Conservation (phyloP, 1,140 invertebrate species). For the Sminthurides bifidus region DNA sequence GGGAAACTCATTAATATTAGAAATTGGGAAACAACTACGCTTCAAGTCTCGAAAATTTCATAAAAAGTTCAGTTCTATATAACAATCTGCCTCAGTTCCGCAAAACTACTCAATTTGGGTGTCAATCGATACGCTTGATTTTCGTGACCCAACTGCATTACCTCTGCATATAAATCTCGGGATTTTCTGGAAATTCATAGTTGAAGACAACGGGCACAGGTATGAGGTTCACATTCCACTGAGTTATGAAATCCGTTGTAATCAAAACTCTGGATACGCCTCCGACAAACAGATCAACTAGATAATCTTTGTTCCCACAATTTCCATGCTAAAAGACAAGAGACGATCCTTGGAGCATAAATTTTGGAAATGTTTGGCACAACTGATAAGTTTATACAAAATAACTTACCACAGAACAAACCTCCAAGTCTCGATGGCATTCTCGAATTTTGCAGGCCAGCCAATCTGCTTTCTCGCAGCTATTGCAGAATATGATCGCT, state of each 20-base stretch:
- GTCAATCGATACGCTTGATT: too few species aligned
- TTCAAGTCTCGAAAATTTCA: too few species aligned
- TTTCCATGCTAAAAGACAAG: conserved; percentile 11
- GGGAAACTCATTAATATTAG: too few species aligned
- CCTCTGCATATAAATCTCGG: conserved; percentile 5
- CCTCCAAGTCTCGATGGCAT: conserved; percentile 12
- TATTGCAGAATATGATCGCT: conserved; percentile 20
- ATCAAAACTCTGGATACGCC: conserved; percentile 9
- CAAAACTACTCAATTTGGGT: too few species aligned
- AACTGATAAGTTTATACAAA: neutral
- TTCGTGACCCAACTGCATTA: too few species aligned
- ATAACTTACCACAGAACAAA: conserved; percentile 13
- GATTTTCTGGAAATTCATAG: conserved; percentile 5
- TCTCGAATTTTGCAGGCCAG: conserved; percentile 13
- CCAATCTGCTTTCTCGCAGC: conserved; percentile 7
- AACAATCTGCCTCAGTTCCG: too few species aligned
- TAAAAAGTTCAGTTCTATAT: too few species aligned
- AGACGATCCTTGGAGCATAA: neutral
- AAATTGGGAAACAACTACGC: too few species aligned
- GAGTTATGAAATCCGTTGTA: neutral
- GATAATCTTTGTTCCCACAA: neutral
- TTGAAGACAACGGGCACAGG: conserved; percentile 7
- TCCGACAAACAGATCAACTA: conserved; percentile 9
- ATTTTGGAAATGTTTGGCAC: neutral
- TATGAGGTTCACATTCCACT: neutral